Base-by-base conservation (phyloP, 2,113 vertebrate genomes). In the Galbula dea region DNA sequence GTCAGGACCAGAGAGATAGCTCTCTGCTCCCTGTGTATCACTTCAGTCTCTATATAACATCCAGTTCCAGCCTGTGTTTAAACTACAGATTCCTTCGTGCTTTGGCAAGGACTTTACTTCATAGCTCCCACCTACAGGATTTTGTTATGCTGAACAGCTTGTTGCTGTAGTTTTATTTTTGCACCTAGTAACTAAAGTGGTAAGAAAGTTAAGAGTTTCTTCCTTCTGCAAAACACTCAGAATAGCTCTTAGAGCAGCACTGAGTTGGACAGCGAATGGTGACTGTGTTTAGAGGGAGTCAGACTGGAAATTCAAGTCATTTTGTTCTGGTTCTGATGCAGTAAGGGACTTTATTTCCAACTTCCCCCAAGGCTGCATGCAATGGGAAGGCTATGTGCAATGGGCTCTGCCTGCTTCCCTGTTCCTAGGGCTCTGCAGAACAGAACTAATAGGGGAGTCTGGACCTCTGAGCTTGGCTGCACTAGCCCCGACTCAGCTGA, bases 71-170 rank as follows among this genome's bases (percentile, higher is more conserved):
- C 41, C 67, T 62, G 59, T 95, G 96, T 97, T 97, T 95, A 97
- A 97, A 97, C 89, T 95, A 88, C 86, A 95, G 96, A 95, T 93
- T 91, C 96, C 90, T 94, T 73, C 92, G 77, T 37, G 66, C 89
- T 89, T 86, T 96, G 95, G 96, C 95, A 96, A 95, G 86, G 65
- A 39, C 79, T 58, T 72, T 41, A 34, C 39, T 61, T 72, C 45
- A 32, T 29, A 87, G 89, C 41, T 96, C 81, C 68, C 57, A 52
- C 2, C 29, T 82, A 86, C 39, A 63, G 24, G 41, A 75, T 52
- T 92, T 74, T 88, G 71, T 91, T 74, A 61, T 29, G 58, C 75
- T 73, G 77, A 61, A 67, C 61, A 52, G 72, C 10, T 94, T 83
- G 69, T 88, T 93, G 91, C 74, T 96, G 61, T 74, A 74, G 75